Evolutionary conservation across 2,888 invertebrate genomes (phyloP).

Genomic region (Drosophila aldrichi): DNA sequence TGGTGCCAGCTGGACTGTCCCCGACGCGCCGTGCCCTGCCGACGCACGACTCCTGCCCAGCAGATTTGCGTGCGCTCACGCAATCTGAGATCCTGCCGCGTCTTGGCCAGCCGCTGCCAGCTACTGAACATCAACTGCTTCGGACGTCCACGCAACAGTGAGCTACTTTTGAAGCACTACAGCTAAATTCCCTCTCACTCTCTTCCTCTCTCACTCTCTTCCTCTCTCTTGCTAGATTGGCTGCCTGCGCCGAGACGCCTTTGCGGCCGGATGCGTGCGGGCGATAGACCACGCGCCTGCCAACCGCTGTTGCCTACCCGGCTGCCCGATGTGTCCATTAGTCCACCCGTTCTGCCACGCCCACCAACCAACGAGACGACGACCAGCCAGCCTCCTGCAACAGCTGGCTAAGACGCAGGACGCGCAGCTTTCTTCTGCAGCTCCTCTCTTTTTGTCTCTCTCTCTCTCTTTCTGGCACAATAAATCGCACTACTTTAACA

Average conservation of each 20-base stretch:
- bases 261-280: conserved; percentile 50
- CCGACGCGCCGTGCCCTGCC: conserved; percentile 28
- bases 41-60: neutral
- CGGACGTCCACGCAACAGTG: conserved; percentile 46
- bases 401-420: neutral
- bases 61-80: conserved; percentile 60
- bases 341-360: conserved; percentile 9
- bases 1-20: conserved; percentile 53
- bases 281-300: conserved; percentile 51
- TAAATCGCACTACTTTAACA: conserved; percentile 17
- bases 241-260: conserved; percentile 39
- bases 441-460: neutral
- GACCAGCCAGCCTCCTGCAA: neutral
- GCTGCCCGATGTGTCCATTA: neutral
- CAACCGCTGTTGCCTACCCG: neutral
- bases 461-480: neutral
- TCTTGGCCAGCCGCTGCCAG: conserved; percentile 58
- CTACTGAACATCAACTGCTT: conserved; percentile 62
- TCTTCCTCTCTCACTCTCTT: neutral
- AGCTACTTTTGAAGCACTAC: conserved; percentile 19
- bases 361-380: conserved; percentile 7
- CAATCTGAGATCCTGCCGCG: conserved; percentile 44
- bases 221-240: conserved; percentile 54
- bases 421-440: neutral
- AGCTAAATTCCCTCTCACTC: too few species aligned